These are phyloP conservation scores for Eupeodes luniger DNA, from an alignment of 2,888 invertebrate species.

Conservation along the genomic window DNA sequence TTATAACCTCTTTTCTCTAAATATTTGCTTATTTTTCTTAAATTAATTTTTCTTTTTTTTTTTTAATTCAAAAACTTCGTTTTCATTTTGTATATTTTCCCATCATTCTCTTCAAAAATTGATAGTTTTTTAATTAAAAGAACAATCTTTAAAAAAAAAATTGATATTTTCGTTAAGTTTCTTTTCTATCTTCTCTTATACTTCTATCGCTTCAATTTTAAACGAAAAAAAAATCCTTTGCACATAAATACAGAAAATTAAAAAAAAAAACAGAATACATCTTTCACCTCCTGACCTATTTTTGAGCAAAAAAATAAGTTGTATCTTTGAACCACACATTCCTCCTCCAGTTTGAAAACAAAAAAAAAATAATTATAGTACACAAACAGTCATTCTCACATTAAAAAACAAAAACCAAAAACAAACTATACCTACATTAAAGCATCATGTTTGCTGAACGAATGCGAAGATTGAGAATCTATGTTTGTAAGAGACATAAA, in stretches of 20 bases:
- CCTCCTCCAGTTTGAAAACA: conserved; percentile 3
- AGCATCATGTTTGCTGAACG: conserved; percentile 75
- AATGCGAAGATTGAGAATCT: conserved; percentile 74
- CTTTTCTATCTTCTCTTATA: conserved; percentile 68
- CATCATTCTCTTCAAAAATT: conserved; percentile 42
- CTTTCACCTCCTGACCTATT: conserved; percentile 25
- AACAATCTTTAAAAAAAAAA: conserved; percentile 18
- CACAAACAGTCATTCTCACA: conserved; percentile 75
- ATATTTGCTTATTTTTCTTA: conserved; percentile 40
- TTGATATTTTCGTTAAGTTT: conserved; percentile 64
- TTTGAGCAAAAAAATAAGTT: conserved; percentile 56
- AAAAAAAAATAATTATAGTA: conserved; percentile 19
- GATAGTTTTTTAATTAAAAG: conserved; percentile 31
- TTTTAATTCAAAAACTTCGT: conserved; percentile 9
- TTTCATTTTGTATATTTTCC: conserved; percentile 46
- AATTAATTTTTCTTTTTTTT: conserved; percentile 14
- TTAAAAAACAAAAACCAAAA: background rate
- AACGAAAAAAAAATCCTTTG: conserved; percentile 48
- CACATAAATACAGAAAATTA: conserved; percentile 57
- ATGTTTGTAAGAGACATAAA: conserved; percentile 75
- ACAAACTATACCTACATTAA: conserved; percentile 43
- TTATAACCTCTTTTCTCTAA: conserved; percentile 33
- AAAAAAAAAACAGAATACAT: conserved; percentile 65
- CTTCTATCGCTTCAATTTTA: conserved; percentile 38
- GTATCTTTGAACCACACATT: conserved; percentile 62